Evolutionary conservation across 2,113 vertebrate genomes (phyloP).

Genomic region (Vulpes lagopus): DNA sequence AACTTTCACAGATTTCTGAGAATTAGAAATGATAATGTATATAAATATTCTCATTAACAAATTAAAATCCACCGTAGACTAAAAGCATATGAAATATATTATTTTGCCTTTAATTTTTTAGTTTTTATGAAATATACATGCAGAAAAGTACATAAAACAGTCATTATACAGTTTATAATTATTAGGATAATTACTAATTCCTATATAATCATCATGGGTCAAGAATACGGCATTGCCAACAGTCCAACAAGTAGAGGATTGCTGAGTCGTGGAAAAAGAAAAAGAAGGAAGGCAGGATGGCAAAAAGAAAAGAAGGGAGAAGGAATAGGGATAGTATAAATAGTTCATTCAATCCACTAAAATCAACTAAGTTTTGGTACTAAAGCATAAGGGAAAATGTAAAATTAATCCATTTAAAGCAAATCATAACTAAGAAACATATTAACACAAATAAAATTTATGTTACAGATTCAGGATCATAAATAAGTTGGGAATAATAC

Average conservation of each 20-base stretch:
- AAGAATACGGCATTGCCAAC: neutral
- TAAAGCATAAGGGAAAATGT: neutral
- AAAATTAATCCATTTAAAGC: constrained; percentile 28
- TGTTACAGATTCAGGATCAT: neutral
- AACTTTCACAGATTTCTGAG: constrained; percentile 28
- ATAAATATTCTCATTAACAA: neutral
- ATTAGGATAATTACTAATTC: neutral
- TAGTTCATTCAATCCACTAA: neutral
- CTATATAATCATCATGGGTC: neutral
- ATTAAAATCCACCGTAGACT: neutral
- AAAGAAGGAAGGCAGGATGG: neutral
- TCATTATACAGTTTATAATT: neutral
- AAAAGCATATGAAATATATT: neutral
- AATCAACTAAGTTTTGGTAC: neutral
- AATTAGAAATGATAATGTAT: constrained; percentile 26
- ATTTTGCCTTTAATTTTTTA: neutral
- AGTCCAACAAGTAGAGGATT: neutral
- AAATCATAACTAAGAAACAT: constrained; percentile 1
- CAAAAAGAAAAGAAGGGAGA: neutral
- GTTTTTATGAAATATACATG: neutral
- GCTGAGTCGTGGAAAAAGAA: neutral
- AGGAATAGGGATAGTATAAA: neutral
- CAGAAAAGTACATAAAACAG: neutral
- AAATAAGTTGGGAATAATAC: neutral
- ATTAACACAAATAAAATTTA: neutral